These are phyloP conservation scores for Vollenhovia emeryi DNA, from an alignment of 1,140 invertebrate genomes.

Conservation along the genomic window DNA sequence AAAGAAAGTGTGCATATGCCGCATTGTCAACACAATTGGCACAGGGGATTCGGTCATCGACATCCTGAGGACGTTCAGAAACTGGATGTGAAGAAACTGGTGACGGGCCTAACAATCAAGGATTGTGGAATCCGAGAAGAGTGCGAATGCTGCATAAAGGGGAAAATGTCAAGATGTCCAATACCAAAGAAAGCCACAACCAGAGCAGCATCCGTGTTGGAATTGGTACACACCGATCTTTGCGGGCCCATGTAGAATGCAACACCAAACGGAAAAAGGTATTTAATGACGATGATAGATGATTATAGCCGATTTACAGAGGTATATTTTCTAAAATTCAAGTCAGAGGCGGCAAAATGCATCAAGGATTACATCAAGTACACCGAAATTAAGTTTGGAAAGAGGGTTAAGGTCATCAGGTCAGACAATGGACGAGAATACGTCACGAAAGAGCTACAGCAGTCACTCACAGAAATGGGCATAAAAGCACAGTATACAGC, in stretches of 20 bases:
- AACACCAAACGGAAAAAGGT: background rate
- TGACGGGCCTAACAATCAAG: background rate
- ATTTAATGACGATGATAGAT: conserved; percentile 25
- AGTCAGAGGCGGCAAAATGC: background rate
- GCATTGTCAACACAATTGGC: background rate
- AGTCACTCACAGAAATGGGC: no score
- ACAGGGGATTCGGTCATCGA: background rate
- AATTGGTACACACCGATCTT: conserved; percentile 2
- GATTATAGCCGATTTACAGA: background rate
- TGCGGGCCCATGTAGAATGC: conserved; percentile 31
- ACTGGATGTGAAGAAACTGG: background rate
- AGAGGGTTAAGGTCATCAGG: no score
- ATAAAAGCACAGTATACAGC: no score
- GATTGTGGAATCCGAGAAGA: background rate
- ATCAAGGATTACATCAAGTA: background rate
- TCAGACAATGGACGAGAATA: background rate
- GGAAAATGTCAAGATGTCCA: background rate
- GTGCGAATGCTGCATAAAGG: background rate
- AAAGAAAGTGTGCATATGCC: background rate
- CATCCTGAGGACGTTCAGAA: background rate
- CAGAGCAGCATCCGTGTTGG: background rate
- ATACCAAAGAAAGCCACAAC: background rate
- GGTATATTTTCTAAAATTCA: conserved; percentile 6
- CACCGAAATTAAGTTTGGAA: background rate
- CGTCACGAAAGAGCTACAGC: no score